A percentile compares a stretch with the other conserved stretches of the same genome.
Evolutionary conservation across 2,888 invertebrate genomes (phyloP).

Genomic region (Plebejus melissa): DNA sequence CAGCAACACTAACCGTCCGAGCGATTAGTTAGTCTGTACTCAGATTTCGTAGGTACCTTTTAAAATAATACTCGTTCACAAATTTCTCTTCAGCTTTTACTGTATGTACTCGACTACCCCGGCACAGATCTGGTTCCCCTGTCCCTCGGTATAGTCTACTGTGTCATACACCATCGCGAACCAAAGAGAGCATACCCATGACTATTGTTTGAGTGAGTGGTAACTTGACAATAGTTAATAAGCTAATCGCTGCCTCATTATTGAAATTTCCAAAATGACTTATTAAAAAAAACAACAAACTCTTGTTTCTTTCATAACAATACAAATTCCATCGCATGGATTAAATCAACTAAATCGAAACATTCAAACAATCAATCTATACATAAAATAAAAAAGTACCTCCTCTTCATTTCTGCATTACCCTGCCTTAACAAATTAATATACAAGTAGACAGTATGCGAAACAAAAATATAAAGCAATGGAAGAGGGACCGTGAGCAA

Average conservation of each 20-base stretch:
- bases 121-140: slow-evolving; percentile 4
- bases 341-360: slow-evolving; percentile 75
- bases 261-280: slow-evolving; percentile 67
- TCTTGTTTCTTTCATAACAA: slow-evolving; percentile 74
- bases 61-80: slow-evolving; percentile 73
- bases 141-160: slow-evolving; percentile 14
- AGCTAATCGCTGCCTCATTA: slow-evolving; percentile 73
- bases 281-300: slow-evolving; percentile 74
- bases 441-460: slow-evolving; percentile 73
- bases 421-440: slow-evolving; percentile 77
- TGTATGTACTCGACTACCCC: slow-evolving; percentile 47
- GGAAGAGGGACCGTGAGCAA: slow-evolving; percentile 73
- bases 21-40: slow-evolving; percentile 72
- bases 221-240: slow-evolving; percentile 68
- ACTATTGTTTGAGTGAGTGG: slow-evolving; percentile 74
- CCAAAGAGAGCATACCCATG: slow-evolving; percentile 74
- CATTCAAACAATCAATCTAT: slow-evolving; percentile 73
- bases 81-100: slow-evolving; percentile 71
- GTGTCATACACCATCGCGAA: slow-evolving; percentile 64
- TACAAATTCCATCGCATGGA: slow-evolving; percentile 76
- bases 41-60: slow-evolving; percentile 77
- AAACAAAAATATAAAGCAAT: slow-evolving; percentile 68
- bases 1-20: slow-evolving; percentile 66
- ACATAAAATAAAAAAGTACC: slow-evolving; percentile 71
- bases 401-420: slow-evolving; percentile 75